Evolutionary conservation across 2,113 vertebrate species (phyloP).

Genomic region (Rana temporaria): DNA sequence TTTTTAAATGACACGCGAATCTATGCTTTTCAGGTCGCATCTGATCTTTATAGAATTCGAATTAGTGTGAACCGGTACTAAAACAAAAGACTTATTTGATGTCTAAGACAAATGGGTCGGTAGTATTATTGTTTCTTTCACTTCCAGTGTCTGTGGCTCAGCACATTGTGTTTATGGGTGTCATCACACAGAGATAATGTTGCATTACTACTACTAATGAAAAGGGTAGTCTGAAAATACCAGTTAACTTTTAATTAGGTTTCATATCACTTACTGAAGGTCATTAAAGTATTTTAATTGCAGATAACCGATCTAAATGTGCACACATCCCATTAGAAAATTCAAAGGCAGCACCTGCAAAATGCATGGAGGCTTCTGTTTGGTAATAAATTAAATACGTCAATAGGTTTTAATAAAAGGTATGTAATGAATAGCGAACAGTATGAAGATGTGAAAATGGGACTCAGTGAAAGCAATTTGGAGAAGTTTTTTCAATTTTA

Average conservation of each 20-base stretch:
- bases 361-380: neutral
- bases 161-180: neutral
- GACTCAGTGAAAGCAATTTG: neutral
- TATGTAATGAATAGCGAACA: neutral
- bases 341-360: constrained; percentile 12
- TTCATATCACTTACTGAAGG: constrained; percentile 38
- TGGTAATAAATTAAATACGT: constrained; percentile 38
- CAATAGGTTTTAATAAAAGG: constrained; percentile 19
- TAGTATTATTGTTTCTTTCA: no score
- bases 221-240: constrained; percentile 25
- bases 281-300: constrained; percentile 24
- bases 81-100: no score
- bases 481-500: neutral
- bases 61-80: no score
- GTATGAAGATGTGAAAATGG: neutral
- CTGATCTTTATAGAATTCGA: no score
- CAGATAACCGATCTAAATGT: constrained; percentile 30
- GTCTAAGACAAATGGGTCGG: no score
- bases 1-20: no score
- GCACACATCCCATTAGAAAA: constrained; percentile 27
- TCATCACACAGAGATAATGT: neutral
- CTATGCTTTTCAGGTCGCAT: no score
- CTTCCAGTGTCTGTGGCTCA: no score
- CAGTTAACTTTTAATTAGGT: constrained; percentile 48
- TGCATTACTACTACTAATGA: constrained; percentile 16